phyloP scores from a whole-genome alignment of 2,113 vertebrate genomes.

The Siniperca chuatsi region DNA sequence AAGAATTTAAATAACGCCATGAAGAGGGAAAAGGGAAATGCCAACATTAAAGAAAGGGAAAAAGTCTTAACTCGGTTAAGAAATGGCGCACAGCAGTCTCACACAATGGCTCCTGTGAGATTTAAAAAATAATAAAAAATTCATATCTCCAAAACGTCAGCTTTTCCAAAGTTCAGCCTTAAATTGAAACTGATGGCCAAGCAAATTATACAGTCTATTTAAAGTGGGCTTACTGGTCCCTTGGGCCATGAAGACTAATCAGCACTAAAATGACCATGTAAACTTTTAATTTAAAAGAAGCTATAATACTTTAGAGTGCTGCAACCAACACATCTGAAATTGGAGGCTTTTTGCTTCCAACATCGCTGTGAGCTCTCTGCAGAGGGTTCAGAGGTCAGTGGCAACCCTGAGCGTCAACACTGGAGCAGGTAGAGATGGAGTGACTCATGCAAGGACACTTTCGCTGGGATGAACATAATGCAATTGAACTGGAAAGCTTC shows the following conservation, averaged over 20 bases:
- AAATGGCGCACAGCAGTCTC: neutral
- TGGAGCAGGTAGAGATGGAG: neutral
- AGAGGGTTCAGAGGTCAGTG: constrained; percentile 22
- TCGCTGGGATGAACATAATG: constrained; percentile 30
- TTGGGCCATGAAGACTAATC: constrained; percentile 21
- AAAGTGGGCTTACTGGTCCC: constrained; percentile 19
- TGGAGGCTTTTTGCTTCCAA: neutral
- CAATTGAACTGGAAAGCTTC: constrained; percentile 36
- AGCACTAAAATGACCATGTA: neutral
- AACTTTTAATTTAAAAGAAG: constrained; percentile 16
- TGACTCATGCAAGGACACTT: constrained; percentile 34
- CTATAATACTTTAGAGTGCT: neutral
- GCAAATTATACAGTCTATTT: constrained; percentile 16
- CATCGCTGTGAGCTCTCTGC: neutral
- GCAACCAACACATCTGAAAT: neutral
- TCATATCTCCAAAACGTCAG: constrained; percentile 31
- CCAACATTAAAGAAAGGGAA: neutral
- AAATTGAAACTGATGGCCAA: constrained; percentile 7
- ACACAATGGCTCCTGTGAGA: neutral
- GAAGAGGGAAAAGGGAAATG: neutral
- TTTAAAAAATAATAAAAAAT: neutral
- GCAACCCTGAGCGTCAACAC: neutral
- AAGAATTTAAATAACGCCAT: neutral
- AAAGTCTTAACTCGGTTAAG: neutral
- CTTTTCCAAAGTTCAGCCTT: constrained; percentile 5